Base-by-base conservation (phyloP, 1,140 invertebrate genomes). In the Druon quercuslanigerum region DNA sequence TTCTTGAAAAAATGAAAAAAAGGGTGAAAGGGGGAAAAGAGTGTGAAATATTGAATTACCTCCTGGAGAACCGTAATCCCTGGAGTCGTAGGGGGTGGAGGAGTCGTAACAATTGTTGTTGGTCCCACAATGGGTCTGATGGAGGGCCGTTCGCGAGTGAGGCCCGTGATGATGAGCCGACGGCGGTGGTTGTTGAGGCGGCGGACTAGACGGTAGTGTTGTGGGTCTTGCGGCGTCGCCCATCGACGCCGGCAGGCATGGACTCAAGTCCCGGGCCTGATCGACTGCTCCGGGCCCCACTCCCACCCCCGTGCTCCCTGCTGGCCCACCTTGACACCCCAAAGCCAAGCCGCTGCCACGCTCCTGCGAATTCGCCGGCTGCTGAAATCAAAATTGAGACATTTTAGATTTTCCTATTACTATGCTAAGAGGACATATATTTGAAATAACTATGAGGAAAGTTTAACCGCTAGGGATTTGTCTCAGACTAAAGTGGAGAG, bases 261-360 rank as follows among this genome's bases (percentile, higher is more conserved):
- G 95, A 84, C 94, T 95, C 70, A 95, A 92, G 84, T 95, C 94
- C 84, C 94, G 92, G 50, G 94, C 94, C 83, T 94, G 94, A 83
- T 95, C 94, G 90, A 93, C 92, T 85, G 94, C 93, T 84, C 94
- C 93, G 91, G 91, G 87, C 87, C 91, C 88, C 84, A 83, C 89
- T 87, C 92, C 90, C 87, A 83, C 75, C 84, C 78, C 76, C 56
- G 79, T 83, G 85, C 87, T 85, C 83, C 87, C 87, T 87, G 79
- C 88, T 84, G 82, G 85, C 82, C 90, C 89, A 86, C 89, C 88
- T 87, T 89, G 87, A 86, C 86, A 91, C 79, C 89, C 87, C 86
- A 90, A 87, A 87, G 87, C 87, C 85, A 90, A 87, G 85, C 89
- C 89, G 88, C 89, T 91, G 83, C 89, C 87, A 83, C 88, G 89